Evolutionary conservation across 2,797 vertebrate genomes (phyloP), one percentile per base, ranked within the genome.

Genomic region (Hemibagrus guttatus): DNA sequence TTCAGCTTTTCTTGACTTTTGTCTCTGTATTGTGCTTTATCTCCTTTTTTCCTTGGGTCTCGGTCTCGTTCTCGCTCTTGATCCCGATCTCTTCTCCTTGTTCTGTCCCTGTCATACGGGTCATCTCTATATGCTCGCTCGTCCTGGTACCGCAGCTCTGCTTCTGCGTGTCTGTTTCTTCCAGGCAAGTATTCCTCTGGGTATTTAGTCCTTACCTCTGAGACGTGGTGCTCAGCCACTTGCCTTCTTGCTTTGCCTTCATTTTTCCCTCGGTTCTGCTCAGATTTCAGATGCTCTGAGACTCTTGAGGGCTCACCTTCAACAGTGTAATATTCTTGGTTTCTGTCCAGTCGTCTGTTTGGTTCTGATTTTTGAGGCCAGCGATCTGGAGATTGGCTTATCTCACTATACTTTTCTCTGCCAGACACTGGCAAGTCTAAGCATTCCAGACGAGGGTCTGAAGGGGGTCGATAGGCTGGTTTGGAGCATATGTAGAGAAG

Each of bases 261-360:
- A 19, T 90, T 91, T 42, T 90, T 94, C 64, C 90, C 91, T 92
- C 90, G 93, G 86, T 91, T 93, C 59, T 93, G 93, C 89, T 96
- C 97, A 91, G 92, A 54, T 12, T 80, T 82, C 69, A 76, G 28
- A 52, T 87, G 88, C 86, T 94, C 95, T 85, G 93, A 89, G 89
- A 87, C 89, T 85, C 92, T 94, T 89, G 89, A 91, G 89, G 89
- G 81, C 72, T 84, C 86, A 21, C 88, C 90, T 88, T 95, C 96
- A 95, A 90, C 52, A 0, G 71, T 49, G 64, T 90, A 64, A 59
- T 81, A 61, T 49, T 91, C 88, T 31, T 75, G 63, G 68, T 76
- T 7, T 66, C 46, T 72, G 54, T 86, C 78, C 17, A 46, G 76
- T 31, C 72, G 54, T 74, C 35, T 84, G 66, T 87, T 87, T 58